phyloP scores from a whole-genome alignment of 2,797 vertebrate genomes.

The Sylvilagus floridanus region DNA sequence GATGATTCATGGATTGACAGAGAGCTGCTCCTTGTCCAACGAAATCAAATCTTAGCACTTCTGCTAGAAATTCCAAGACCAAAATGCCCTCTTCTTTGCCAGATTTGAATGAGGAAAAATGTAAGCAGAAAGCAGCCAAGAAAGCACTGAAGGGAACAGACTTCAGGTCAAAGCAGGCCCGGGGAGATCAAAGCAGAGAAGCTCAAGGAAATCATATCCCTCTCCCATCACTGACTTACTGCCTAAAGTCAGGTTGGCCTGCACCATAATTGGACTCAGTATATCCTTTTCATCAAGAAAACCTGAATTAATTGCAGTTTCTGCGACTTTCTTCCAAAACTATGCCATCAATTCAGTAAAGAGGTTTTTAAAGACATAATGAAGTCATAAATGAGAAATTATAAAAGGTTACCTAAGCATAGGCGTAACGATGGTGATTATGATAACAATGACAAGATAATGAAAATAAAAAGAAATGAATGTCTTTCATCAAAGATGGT shows the following conservation, averaged over 20 bases:
- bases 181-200: neutral
- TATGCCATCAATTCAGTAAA: neutral
- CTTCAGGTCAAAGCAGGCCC: neutral
- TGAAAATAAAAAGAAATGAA: neutral
- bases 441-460: neutral
- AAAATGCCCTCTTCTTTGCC: neutral
- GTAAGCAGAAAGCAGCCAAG: neutral
- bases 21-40: conserved; percentile 7
- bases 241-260: neutral
- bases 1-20: neutral
- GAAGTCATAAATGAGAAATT: conserved; percentile 2
- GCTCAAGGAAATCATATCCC: neutral
- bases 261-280: neutral
- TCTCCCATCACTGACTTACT: neutral
- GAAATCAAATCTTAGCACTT: neutral
- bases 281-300: neutral
- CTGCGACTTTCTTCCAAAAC: conserved; percentile 25
- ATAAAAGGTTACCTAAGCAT: neutral
- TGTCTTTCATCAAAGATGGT: neutral
- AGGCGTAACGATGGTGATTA: neutral
- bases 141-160: neutral
- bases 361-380: conserved; percentile 37
- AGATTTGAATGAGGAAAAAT: neutral
- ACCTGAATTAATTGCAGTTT: neutral
- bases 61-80: neutral